Evolutionary conservation across 2,113 vertebrate genomes (phyloP), one percentile per base, ranked within the genome.

Genomic region (Myotis brandtii): DNA sequence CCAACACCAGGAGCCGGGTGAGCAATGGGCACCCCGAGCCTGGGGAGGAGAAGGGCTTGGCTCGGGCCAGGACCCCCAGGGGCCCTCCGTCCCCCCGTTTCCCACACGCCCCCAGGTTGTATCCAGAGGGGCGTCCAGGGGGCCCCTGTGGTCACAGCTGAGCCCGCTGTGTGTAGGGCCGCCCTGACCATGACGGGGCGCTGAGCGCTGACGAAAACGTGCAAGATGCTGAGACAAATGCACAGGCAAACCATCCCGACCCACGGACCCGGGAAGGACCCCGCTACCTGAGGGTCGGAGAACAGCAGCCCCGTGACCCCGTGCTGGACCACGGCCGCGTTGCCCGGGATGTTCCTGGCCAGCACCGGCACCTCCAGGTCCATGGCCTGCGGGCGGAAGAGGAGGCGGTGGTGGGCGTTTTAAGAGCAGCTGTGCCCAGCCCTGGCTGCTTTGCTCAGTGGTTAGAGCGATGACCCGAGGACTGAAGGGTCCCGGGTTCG

Each of bases 321-420:
- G 16, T 99, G 99, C 3, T 91, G 92, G 52, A 99, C 98, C 66
- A 99, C 91, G 0, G 99, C 99, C 27, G 99, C 98, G 3, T 99
- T 99, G 64, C 99, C 99, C 0, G 99, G 99, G 89, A 99, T 99
- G 97, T 99, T 97, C 96, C 99, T 99, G 25, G 99, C 99, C 97
- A 99, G 93, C 86, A 99, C 99, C 0, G 99, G 99, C 0, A 99
- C 90, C 0, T 97, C 97, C 73, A 99, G 98, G 96, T 99, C 98
- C 99, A 99, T 99, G n/a, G 99, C 99, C 99, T 99, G 80, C 40
- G 85, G 43, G 59, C 76, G 0, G 4, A 6, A 5, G 64, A 37
- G 64, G 48, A 27, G 7, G 14, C 13, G 5, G 23, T 34, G 21
- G 34, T 5, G 0, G 10, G 20, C 11, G 13, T 2, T 14, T 3